phyloP scores from a whole-genome alignment of 2,888 invertebrate genomes.

The Rhingia rostrata region DNA sequence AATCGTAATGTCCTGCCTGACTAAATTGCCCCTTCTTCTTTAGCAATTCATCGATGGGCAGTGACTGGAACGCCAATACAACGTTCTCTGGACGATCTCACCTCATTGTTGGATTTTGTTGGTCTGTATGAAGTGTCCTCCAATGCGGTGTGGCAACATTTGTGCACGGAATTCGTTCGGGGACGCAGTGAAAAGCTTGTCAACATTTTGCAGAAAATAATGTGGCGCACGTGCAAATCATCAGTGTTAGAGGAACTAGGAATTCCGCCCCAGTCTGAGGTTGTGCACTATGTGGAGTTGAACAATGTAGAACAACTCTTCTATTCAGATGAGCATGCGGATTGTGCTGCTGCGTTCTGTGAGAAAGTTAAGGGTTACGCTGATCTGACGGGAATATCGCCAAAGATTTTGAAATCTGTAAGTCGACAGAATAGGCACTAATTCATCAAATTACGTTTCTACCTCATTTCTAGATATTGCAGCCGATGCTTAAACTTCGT shows the following conservation, averaged over 20 bases:
- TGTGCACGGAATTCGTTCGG: constrained; percentile 34
- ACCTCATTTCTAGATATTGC: constrained; percentile 82
- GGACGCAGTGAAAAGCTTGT: constrained; percentile 40
- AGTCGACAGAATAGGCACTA: constrained; percentile 5
- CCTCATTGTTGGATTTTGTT: constrained; percentile 81
- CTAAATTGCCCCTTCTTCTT: background rate
- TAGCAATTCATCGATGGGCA: constrained; percentile 88
- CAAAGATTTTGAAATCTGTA: constrained; percentile 78
- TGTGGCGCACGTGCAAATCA: constrained; percentile 88
- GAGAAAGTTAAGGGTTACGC: constrained; percentile 81
- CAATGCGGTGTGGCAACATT: constrained; percentile 24
- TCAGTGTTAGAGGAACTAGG: constrained; percentile 87
- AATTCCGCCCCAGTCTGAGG: constrained; percentile 86
- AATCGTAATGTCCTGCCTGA: background rate
- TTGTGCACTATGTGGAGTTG: constrained; percentile 86
- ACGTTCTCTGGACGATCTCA: constrained; percentile 84
- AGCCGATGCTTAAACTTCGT: constrained; percentile 86
- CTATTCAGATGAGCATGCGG: constrained; percentile 86
- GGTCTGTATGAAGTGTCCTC: constrained; percentile 80
- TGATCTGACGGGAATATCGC: constrained; percentile 80
- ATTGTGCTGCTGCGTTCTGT: constrained; percentile 84
- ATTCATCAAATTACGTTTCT: too few species aligned
- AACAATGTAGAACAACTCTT: constrained; percentile 90
- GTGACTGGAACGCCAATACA: constrained; percentile 90
- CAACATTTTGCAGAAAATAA: constrained; percentile 77